A percentile compares a stretch with the other conserved stretches of the same genome.
Conservation (phyloP, 2,888 invertebrate species). For the Venusia cambrica region DNA sequence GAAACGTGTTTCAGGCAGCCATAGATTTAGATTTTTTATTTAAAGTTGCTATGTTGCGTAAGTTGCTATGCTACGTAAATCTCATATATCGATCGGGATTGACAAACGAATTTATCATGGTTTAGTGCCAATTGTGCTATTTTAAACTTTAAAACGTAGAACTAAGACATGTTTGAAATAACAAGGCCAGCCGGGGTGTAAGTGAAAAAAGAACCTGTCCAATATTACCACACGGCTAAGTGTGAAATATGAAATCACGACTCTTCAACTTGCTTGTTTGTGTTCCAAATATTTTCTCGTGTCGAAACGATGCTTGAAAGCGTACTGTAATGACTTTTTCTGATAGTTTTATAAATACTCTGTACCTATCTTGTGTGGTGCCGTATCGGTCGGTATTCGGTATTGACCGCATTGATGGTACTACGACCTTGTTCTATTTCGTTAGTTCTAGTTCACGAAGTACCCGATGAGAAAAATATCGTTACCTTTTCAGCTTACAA, state of each 20-base stretch:
- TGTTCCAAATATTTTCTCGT: slow-evolving; percentile 74
- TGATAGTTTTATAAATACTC: slow-evolving; percentile 48
- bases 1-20: slow-evolving; percentile 47
- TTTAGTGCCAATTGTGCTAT: slow-evolving; percentile 27
- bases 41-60: slow-evolving; percentile 47
- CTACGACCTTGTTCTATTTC: slow-evolving; percentile 59
- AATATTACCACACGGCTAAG: slow-evolving; percentile 68
- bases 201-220: slow-evolving; percentile 69
- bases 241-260: slow-evolving; percentile 82
- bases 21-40: slow-evolving; percentile 64
- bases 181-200: slow-evolving; percentile 38
- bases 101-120: slow-evolving; percentile 13
- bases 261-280: slow-evolving; percentile 72
- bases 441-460: slow-evolving; percentile 31
- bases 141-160: slow-evolving; percentile 34
- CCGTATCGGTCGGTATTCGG: too few species aligned
- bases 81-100: slow-evolving; percentile 12
- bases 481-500: slow-evolving; percentile 31
- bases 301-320: slow-evolving; percentile 63
- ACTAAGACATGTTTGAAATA: slow-evolving; percentile 30
- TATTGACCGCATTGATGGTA: slow-evolving; percentile 47
- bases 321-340: slow-evolving; percentile 53
- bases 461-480: slow-evolving; percentile 35
- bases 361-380: too few species aligned
- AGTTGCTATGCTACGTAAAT: slow-evolving; percentile 37